A percentile compares a stretch with the other conserved stretches of the same genome.
These are phyloP conservation scores for Tylochromis polylepis DNA, from an alignment of 2,113 vertebrate species.

Conservation along the genomic window DNA sequence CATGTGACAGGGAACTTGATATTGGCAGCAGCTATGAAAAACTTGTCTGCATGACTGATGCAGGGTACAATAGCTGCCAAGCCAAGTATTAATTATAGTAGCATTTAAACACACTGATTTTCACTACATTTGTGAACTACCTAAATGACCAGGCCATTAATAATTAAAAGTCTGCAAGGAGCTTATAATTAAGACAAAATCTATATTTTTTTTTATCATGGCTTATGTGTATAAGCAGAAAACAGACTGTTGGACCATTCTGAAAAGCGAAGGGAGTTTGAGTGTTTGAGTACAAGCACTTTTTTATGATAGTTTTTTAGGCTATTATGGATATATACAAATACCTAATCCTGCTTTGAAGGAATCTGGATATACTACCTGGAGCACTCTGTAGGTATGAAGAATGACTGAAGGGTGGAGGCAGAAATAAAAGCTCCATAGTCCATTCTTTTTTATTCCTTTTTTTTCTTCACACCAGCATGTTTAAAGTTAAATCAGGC, in stretches of 20 bases:
- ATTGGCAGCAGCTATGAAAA: constrained; percentile 48
- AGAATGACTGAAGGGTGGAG: background rate
- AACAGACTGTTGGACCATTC: background rate
- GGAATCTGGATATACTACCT: background rate
- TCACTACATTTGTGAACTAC: constrained; percentile 11
- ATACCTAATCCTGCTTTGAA: background rate
- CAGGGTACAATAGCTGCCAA: constrained; percentile 11
- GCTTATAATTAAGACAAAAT: background rate
- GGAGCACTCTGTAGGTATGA: background rate
- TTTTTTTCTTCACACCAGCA: background rate
- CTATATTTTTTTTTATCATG: background rate
- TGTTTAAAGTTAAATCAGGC: background rate
- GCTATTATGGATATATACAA: background rate
- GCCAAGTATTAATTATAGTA: constrained; percentile 46
- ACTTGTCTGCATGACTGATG: constrained; percentile 57
- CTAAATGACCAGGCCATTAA: background rate
- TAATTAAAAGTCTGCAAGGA: background rate
- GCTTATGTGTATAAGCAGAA: background rate
- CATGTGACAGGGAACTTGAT: constrained; percentile 47
- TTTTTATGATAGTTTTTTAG: background rate
- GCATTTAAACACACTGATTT: constrained; percentile 46
- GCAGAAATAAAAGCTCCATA: background rate
- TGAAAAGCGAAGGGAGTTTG: background rate
- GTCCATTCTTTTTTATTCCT: background rate
- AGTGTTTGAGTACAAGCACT: background rate